Evolutionary conservation across 2,888 invertebrate genomes (phyloP), one percentile per base, ranked within the genome.

Genomic region (Drosophila multiciliata): DNA sequence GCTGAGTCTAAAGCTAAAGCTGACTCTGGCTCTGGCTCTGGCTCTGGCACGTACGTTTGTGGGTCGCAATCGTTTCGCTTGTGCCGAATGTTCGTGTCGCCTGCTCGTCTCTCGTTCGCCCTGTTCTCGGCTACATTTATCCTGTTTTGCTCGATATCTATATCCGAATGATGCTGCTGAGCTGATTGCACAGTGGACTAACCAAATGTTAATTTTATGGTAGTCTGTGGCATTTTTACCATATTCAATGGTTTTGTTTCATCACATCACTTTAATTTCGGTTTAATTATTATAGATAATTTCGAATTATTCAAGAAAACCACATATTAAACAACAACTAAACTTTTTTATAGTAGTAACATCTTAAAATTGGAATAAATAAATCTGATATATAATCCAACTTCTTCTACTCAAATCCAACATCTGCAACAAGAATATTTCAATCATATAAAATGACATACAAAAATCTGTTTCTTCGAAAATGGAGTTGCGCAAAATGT

Each of bases 51-150:
- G 45, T 23, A 15, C 45, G 45, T 45, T 45, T 23, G 45, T 15
- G 45, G 23, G 45, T 26, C 20, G 45, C 45, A 23, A 15, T 45
- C 45, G 23, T 45, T 23, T 45, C 45, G 45, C 23, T 23, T 23
- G 45, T 8, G 23, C 15, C 8, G 8, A 55, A 45, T 61, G 54
- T 66, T 78, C 76, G 71, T 64, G 45, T 72, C 78, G 68, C 35
- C 17, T 26, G 26, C 26, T 54, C 54, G 65, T 52, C n/a, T 29
- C 38, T 83, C 89, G 89, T 78, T 75, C 69, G 54, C 50, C 67
- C 65, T 42, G 66, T 64, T 73, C 67, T 88, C 83, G 87, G 66
- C n/a, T 48, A 52, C 70, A 75, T 61, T 69, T 79, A 86, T 88
- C 81, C 89, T 73, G 83, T 82, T 70, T 60, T 63, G 64, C 60